A percentile compares a stretch with the other conserved stretches of the same genome.
phyloP scores from a whole-genome alignment of 2,888 invertebrate genomes.

The Eristalis intricaria region DNA sequence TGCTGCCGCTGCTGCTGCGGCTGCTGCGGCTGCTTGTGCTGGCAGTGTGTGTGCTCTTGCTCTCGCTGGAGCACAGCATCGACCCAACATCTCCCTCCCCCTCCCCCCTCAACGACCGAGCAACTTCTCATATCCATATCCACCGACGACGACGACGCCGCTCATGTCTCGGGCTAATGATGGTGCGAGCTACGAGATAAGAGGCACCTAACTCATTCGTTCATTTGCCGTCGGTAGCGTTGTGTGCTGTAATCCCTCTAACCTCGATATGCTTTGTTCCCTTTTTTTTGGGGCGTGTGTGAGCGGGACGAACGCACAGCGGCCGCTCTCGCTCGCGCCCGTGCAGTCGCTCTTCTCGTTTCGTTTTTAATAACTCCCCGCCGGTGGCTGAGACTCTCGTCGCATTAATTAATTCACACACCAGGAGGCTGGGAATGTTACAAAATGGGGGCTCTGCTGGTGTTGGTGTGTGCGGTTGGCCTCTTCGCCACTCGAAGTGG shows the following conservation, averaged over 20 bases:
- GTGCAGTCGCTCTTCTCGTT: neutral
- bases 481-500: neutral
- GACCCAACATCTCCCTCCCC: neutral
- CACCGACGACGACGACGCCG: no score
- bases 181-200: conserved; percentile 53
- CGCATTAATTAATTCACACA: conserved; percentile 62
- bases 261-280: neutral
- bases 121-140: no score
- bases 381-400: neutral
- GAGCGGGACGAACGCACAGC: conserved; percentile 46
- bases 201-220: conserved; percentile 62
- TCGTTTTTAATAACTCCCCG: conserved; percentile 36
- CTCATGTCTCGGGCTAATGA: conserved; percentile 41
- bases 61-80: conserved; percentile 16
- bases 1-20: no score
- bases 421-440: conserved; percentile 31
- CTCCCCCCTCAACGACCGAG: neutral
- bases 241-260: neutral
- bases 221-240: conserved; percentile 66
- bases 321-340: neutral
- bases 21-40: neutral
- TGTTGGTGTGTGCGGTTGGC: neutral
- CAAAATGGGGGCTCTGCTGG: conserved; percentile 60
- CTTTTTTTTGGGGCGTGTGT: conserved; percentile 50
- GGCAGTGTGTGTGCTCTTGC: neutral